Evolutionary conservation across 2,113 vertebrate species (phyloP), one percentile per base, ranked within the genome.

Genomic region (Pseudorectes ferrugineus): DNA sequence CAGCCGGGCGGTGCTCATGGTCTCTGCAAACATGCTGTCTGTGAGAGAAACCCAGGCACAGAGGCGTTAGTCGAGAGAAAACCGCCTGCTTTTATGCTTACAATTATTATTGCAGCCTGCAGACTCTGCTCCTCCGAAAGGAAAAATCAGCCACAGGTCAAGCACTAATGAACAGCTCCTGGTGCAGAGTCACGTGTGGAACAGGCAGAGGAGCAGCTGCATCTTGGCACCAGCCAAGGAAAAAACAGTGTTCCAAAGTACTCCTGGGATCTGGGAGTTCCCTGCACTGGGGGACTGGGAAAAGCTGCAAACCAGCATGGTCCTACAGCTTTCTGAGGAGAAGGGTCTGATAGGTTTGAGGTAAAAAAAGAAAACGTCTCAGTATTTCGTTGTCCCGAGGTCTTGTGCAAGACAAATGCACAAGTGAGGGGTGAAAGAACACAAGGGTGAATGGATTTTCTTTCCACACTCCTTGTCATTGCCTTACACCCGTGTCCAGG

Each of bases 1-100:
- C 96, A 99, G 98, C 62, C 99, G 99, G 92, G 98, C 98, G 3
- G 98, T 98, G 46, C 98, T 98, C 97, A 99, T 98, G 22, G 99
- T 99, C 97, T 99, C 99, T 3, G 99, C 99, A 96, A 99, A 99
- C 57, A 98, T 98, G 97, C 99, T 99, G 62, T 99, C 99, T 99
- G 98, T 74, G 72, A 89, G 71, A 62, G 55, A 96, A 96, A 93
- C 45, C 88, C 54, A 83, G 78, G 28, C 42, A 73, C 15, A 75
- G 73, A 13, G 22, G 12, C 0, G 24, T 96, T 77, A 97, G 23
- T 23, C 73, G 36, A 43, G 66, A 59, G 31, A 45, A 14, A 75
- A 88, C 6, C 12, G 4, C 24, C 26, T 75, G 19, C 68, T 90
- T 58, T 49, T 8, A 5, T 10, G 14, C 33, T 24, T 45, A 28